These are phyloP conservation scores for Puma concolor DNA, from an alignment of 2,113 vertebrate species.

Conservation along the genomic window DNA sequence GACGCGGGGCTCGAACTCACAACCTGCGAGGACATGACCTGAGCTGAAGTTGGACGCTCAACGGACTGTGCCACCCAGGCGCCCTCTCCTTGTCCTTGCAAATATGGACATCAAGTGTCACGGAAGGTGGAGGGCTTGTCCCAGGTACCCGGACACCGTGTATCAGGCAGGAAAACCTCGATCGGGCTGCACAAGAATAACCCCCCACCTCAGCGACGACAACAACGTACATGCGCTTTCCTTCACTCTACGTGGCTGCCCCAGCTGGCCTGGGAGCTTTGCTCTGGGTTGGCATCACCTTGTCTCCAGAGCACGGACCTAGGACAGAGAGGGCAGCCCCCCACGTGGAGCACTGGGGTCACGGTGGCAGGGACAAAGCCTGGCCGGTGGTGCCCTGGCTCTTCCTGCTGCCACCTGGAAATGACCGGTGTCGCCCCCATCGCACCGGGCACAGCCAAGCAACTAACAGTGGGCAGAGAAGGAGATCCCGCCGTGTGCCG, in stretches of 20 bases:
- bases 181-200: accelerated
- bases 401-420: not conserved
- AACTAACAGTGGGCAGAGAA: not conserved
- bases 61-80: no score
- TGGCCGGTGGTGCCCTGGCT: not conserved
- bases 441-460: not conserved
- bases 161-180: not conserved
- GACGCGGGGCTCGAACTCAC: no score
- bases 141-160: accelerated
- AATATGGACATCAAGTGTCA: not conserved
- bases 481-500: accelerated
- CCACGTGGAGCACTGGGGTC: accelerated
- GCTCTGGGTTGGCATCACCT: no score
- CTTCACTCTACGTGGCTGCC: not conserved
- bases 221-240: accelerated
- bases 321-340: not conserved
- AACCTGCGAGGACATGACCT: no score
- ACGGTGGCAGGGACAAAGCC: not conserved
- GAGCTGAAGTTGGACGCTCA: no score
- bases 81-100: not conserved
- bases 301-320: not conserved
- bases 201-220: accelerated
- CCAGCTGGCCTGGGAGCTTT: not conserved
- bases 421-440: no score
- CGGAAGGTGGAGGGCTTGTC: not conserved